Base-by-base conservation (phyloP, 2,888 invertebrate species). In the Chrysolina americana region DNA sequence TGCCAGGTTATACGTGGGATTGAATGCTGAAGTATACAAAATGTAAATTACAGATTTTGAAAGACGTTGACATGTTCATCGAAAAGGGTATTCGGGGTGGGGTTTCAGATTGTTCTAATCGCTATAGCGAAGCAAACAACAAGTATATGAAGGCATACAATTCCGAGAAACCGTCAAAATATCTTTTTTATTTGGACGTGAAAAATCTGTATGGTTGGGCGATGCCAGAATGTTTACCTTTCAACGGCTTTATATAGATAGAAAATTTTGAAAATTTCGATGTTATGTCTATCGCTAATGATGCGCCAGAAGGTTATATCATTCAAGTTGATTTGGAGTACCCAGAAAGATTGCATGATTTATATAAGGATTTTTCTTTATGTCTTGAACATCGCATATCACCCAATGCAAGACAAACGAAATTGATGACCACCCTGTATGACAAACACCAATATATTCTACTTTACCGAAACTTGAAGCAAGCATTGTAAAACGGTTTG, bases 281-380 rank as follows among this genome's bases (percentile, higher is more conserved):
- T 36, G 65, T 74, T 41, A 44, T 47, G 41, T 6, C 48, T 23
- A 68, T 77, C 41, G 28, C 65, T n/a, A 66, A 77, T 65, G 76
- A 77, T 68, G 62, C 76, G 53, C 44, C 68, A 41, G 63, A 48
- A 56, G 70, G 71, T 56, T 79, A 81, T 47, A 83, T 88, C 44
- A 77, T 89, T 2, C 87, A 89, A 76, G 87, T 89, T 6, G 88
- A 89, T 75, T 74, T 89, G 41, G 80, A 85, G 50, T 88, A 89
- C 79, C 87, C 88, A 5, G 19, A 80, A 17, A 70, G 82, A 19
- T 72, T 87, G 41, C 87, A 89, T 72, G 81, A 85, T 59, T 13
- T 56, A 9, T 87, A 82, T 71, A 76, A 76, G 28, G 79, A 83
- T 74, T 66, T 82, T 44, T 81, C 81, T 1, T 73, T 83, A 15